Evolutionary conservation across 2,113 vertebrate species (phyloP), one percentile per base, ranked within the genome.

Genomic region (Entomyzon cyanotis): DNA sequence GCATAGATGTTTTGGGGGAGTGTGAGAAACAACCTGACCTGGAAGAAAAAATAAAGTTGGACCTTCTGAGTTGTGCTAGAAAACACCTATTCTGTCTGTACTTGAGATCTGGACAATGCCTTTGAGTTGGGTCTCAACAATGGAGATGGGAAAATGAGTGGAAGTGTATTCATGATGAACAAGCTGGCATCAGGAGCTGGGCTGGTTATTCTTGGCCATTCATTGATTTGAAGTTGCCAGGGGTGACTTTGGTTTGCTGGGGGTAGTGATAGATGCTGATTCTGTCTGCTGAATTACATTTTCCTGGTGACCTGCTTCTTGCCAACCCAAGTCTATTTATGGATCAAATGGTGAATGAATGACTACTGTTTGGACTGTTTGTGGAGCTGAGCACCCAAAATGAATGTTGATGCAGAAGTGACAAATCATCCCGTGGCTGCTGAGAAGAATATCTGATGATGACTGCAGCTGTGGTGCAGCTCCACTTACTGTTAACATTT

Each of bases 291-390:
- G 90, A 91, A 77, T 77, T 90, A 35, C 50, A 10, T 76, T 96
- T 95, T 91, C 75, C 75, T 80, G 42, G 42, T 93, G 87, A 91
- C 70, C 55, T 33, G 41, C 63, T 95, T 93, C 83, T 89, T 93
- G 83, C 90, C 64, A 84, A 21, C 17, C 19, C 18, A 44, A 84
- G 71, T 67, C 88, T 93, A 88, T 96, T 95, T 95, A 81, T 90
- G 76, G 79, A 81, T 80, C 41, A 90, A 75, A 83, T 35, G 41
- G 76, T 71, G 70, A 85, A 84, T 65, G 79, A 84, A 58, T 64
- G 69, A 84, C 76, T 87, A 60, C 64, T 86, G 76, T 86, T 94
- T 86, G 82, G 92, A 73, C 83, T 92, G 1, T 84, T 67, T 84
- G 53, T 78, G 63, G 55, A 90, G 56, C 60, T 70, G 55, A 95